phyloP scores from a whole-genome alignment of 2,113 vertebrate species.

The Pachycephala philippinensis region DNA sequence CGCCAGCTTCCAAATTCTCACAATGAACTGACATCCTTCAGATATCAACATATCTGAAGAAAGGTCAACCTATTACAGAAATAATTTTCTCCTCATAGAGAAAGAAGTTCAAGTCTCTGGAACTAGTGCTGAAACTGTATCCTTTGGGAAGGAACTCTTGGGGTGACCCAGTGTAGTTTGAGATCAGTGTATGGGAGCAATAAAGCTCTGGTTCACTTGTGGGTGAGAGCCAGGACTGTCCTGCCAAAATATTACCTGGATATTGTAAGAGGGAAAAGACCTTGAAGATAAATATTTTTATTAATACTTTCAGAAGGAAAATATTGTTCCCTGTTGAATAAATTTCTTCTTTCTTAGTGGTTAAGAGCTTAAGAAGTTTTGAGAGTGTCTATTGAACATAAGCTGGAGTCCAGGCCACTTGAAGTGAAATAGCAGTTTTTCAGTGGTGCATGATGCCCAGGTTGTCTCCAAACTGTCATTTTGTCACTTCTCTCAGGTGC shows the following conservation, averaged over 20 bases:
- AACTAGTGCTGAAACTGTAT: neutral
- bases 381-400: neutral
- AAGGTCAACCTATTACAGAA: neutral
- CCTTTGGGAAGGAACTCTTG: neutral
- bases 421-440: neutral
- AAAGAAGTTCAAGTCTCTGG: neutral
- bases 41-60: neutral
- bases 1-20: neutral
- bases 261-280: neutral
- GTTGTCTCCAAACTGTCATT: neutral
- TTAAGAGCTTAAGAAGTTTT: neutral
- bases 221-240: neutral
- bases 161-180: neutral
- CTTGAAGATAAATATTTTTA: neutral
- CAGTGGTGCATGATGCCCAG: neutral
- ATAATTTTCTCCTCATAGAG: neutral
- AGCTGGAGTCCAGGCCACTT: neutral
- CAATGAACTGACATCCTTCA: neutral
- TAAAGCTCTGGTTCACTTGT: neutral
- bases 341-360: neutral
- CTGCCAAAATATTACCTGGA: neutral
- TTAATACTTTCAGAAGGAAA: neutral
- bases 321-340: neutral
- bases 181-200: neutral
- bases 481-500: neutral